Percentiles rank a stretch among this genome's conserved stretches.
phyloP scores from a whole-genome alignment of 2,797 vertebrate genomes.

The Carduelis carduelis region DNA sequence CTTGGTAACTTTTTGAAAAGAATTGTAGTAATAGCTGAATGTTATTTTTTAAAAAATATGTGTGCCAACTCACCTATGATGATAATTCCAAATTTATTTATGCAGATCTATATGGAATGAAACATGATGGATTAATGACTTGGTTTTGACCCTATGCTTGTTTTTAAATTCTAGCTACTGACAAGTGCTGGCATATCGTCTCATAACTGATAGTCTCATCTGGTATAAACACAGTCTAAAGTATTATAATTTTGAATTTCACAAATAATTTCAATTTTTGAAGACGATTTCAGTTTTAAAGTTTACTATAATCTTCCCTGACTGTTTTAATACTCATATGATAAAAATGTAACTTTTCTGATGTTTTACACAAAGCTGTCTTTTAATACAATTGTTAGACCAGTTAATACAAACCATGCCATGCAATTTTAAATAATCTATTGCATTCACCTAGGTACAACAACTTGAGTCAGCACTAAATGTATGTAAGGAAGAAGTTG shows the following conservation, averaged over 20 bases:
- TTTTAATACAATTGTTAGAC: not conserved
- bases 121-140: not conserved
- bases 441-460: slow-evolving; percentile 74
- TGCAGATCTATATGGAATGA: not conserved
- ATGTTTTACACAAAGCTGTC: not conserved
- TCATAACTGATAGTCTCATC: not conserved
- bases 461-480: slow-evolving; percentile 83
- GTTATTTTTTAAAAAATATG: not conserved
- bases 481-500: slow-evolving; percentile 83
- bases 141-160: not conserved
- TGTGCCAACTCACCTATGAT: not conserved
- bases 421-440: not conserved
- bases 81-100: not conserved
- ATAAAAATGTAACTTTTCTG: not conserved
- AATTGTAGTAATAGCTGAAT: not conserved
- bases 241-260: not conserved
- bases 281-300: not conserved
- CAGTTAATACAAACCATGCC: not conserved
- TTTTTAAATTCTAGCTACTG: not conserved
- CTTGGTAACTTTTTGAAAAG: not conserved
- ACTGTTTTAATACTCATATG: not conserved
- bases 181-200: not conserved
- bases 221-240: not conserved
- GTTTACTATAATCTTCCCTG: not conserved
- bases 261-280: not conserved